These are phyloP conservation scores for Sinocyclocheilus rhinocerous DNA, from an alignment of 2,113 vertebrate species.

Conservation along the genomic window DNA sequence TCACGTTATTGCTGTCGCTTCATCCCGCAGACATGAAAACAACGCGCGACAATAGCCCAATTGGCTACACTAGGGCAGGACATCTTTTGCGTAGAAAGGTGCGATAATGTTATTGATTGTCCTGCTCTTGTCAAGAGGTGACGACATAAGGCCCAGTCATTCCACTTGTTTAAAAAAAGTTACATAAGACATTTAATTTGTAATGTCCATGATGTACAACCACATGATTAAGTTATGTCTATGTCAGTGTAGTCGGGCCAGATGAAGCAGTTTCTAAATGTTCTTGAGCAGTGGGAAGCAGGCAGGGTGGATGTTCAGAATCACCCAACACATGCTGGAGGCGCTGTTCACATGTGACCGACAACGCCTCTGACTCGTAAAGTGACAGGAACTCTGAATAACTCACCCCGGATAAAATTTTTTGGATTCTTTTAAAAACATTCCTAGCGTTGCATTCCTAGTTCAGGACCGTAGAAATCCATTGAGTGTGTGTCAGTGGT, in stretches of 20 bases:
- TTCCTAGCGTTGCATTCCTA: neutral
- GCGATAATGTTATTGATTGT: neutral
- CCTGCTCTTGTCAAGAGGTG: neutral
- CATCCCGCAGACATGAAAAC: no score
- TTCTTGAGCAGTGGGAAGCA: neutral
- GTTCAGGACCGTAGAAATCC: neutral
- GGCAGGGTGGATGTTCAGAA: neutral
- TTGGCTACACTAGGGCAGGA: no score
- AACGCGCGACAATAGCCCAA: no score
- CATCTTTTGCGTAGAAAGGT: neutral
- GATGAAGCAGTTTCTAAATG: neutral
- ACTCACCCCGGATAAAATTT: neutral
- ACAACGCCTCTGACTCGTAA: slow-evolving; percentile 63
- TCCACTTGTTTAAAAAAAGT: neutral
- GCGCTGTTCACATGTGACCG: slow-evolving; percentile 55
- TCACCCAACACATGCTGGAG: slow-evolving; percentile 49
- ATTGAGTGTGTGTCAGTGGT: neutral
- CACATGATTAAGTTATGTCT: neutral
- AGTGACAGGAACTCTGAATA: slow-evolving; percentile 49
- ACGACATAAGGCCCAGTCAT: neutral
- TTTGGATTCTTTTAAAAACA: no score
- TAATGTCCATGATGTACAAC: neutral
- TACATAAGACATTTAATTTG: neutral
- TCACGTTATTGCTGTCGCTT: no score
- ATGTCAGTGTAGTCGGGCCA: neutral